Percentiles rank a stretch among this genome's conserved stretches.
These are phyloP conservation scores for Horisme vitalbata DNA, from an alignment of 2,888 invertebrate genomes.

Conservation along the genomic window DNA sequence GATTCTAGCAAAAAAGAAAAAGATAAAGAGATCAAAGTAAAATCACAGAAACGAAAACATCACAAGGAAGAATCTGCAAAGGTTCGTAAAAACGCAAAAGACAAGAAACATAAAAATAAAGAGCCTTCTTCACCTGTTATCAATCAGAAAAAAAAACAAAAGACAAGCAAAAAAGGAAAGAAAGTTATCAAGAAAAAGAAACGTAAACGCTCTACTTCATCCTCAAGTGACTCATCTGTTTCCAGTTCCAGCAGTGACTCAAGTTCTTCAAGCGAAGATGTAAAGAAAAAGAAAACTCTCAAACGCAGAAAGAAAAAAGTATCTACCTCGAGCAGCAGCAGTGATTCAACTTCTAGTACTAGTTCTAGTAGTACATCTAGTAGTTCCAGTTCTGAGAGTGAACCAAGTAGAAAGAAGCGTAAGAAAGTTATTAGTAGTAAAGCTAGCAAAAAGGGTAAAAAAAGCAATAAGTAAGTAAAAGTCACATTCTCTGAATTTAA, in stretches of 20 bases:
- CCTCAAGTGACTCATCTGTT: conserved; percentile 62
- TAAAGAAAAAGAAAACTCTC: conserved; percentile 51
- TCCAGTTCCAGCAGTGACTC: conserved; percentile 64
- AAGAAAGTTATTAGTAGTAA: conserved; percentile 43
- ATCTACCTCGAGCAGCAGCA: conserved; percentile 65
- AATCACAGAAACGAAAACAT: conserved; percentile 10
- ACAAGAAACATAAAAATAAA: conserved; percentile 11
- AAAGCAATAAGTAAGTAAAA: conserved; percentile 31
- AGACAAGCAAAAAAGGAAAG: conserved; percentile 28
- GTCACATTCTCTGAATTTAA: background rate
- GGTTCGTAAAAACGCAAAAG: conserved; percentile 1
- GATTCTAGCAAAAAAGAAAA: conserved; percentile 21
- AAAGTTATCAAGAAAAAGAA: conserved; percentile 42
- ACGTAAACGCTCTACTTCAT: conserved; percentile 64
- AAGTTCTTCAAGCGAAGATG: conserved; percentile 65
- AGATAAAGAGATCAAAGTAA: conserved; percentile 21
- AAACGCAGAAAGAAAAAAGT: conserved; percentile 54
- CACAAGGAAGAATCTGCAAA: conserved; percentile 10
- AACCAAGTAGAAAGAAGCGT: conserved; percentile 50
- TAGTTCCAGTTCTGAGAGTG: conserved; percentile 60
- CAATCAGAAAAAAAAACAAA: conserved; percentile 9
- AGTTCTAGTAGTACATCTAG: conserved; percentile 46
- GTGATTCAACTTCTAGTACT: conserved; percentile 41
- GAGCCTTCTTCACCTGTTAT: conserved; percentile 3
- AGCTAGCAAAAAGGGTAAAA: conserved; percentile 47